Base-by-base conservation (phyloP, 2,797 vertebrate genomes). In the Gymnothorax reevesii region DNA sequence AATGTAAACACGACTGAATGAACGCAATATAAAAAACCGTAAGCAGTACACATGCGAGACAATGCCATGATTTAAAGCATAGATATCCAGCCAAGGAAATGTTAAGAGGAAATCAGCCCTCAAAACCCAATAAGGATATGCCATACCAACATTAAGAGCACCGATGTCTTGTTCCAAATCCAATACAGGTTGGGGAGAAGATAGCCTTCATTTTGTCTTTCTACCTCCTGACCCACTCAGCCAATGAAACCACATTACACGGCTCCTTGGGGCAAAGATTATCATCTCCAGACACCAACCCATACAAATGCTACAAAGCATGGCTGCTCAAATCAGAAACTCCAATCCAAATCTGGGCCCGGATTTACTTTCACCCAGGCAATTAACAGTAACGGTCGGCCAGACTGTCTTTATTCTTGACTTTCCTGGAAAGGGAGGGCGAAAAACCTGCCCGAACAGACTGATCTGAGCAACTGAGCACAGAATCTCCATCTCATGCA, bases 91-190 rank as follows among this genome's bases (percentile, higher is more conserved):
- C 82, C 83, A 90, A 85, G 89, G 86, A 83, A 64, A 88, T 77
- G 83, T 71, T 87, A 88, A 64, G 62, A 88, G 88, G 84, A 60
- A 87, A 86, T 88, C 86, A 83, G 42, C 71, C 55, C 7, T n/a
- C 83, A 54, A 92, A 94, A 95, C 95, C 89, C 79, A 94, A 95
- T 95, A 91, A 94, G 87, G 60, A 83, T 73, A 87, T 89, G 85
- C 87, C 92, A 88, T 87, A 90, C 86, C 89, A 88, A 89, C 69
- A 89, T 90, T 93, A 93, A 91, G 89, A 90, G 86, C 89, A 92
- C 90, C n/a, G 73, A 89, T 91, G 88, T 54, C 3, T 86, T 90
- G 86, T 59, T 89, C 86, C 87, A 92, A 93, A 94, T 91, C 89
- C 90, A 90, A 95, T 94, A 92, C 87, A 60, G 83, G 84, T 88